phyloP scores from a whole-genome alignment of 2,797 vertebrate genomes.

The Cryptoprocta ferox region DNA sequence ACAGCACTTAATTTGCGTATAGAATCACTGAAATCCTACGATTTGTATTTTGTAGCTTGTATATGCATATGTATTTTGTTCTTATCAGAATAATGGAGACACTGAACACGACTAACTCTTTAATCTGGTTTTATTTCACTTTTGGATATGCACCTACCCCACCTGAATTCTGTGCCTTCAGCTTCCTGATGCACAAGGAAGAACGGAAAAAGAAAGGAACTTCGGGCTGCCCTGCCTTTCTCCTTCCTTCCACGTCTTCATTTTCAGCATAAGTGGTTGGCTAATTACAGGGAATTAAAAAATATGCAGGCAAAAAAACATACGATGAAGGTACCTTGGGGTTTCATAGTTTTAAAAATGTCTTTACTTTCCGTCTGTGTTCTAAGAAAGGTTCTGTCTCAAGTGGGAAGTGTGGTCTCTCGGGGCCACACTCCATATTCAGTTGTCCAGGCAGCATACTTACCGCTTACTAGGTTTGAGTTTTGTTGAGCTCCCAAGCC shows the following conservation, averaged over 20 bases:
- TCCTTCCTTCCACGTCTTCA: not conserved
- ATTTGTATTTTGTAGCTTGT: not conserved
- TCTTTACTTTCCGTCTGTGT: not conserved
- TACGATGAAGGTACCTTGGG: not conserved
- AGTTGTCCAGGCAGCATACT: not conserved
- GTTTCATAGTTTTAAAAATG: not conserved
- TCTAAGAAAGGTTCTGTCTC: not conserved
- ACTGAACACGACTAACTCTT: not conserved
- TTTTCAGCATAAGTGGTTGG: not conserved
- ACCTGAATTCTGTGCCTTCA: not conserved
- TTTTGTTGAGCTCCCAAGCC: not conserved
- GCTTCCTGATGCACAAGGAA: not conserved
- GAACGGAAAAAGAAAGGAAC: not conserved
- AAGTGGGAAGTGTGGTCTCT: not conserved
- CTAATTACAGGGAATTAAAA: not conserved
- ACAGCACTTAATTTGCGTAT: not conserved
- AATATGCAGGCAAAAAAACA: not conserved
- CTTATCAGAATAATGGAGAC: not conserved
- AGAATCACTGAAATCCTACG: not conserved
- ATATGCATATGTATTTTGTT: conserved; percentile 12
- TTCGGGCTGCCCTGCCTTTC: not conserved
- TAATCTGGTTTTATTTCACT: not conserved
- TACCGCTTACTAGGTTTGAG: not conserved
- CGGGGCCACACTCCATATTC: accelerated
- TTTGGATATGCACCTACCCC: not conserved